Evolutionary conservation across 2,113 vertebrate genomes (phyloP), one percentile per base, ranked within the genome.

Genomic region (Carettochelys insculpta): DNA sequence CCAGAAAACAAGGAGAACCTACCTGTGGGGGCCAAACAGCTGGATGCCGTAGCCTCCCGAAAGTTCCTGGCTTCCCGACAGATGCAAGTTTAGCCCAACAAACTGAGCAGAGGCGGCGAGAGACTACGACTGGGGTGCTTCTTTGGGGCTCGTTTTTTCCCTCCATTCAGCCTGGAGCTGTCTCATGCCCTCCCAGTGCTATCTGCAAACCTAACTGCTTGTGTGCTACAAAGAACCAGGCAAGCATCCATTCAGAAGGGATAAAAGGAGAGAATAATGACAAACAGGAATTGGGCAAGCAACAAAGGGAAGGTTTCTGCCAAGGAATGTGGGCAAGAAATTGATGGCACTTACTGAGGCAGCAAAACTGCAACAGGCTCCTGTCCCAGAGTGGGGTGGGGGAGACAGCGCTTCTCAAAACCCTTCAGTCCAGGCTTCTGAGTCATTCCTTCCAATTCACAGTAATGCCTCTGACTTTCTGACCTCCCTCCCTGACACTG

Each of bases 1-100:
- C 6, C 1, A 1, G 97, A 95, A 96, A 85, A 94, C 87, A 98
- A 99, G 76, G 99, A 99, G 97, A 99, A 99, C 45, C 1, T 94
- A 2, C 96, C 88, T 1, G 25, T 90, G 43, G 94, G 52, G 9
- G 83, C 85, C 27, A 98, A 96, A 94, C 95, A 84, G 0, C 17
- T 83, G 34, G 98, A 98, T 1, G 4, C 50, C 1, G 4, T 86
- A 0, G 87, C 78, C 2, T 84, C 96, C 77, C 92, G 98, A 31
- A 99, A 98, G 90, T 97, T 98, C 52, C 98, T 99, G 17, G 77
- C 95, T 53, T 73, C 96, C 2, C 97, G 98, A 31, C 96, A 98
- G 75, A 80, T 93, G 76, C 90, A 43, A n/a, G 0, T 75, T 5
- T 7, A 47, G 77, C 83, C 51, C 43, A 1, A 17, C 68, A 4